Base-by-base conservation (phyloP, 2,888 invertebrate genomes). In the Sinotaia quadrata region DNA sequence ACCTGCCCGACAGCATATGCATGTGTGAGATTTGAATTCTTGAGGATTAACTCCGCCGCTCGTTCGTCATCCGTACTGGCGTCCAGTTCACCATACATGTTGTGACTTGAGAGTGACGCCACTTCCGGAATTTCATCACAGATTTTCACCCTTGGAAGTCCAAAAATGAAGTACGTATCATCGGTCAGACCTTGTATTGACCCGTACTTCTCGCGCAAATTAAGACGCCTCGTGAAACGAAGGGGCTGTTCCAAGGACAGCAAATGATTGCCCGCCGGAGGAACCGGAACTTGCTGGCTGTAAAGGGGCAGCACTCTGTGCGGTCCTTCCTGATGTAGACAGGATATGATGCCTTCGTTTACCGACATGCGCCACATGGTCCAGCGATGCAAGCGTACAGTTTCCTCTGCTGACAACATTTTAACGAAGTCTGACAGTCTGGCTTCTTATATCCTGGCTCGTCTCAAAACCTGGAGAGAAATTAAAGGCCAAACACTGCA, bases 81-180 rank as follows among this genome's bases (percentile, higher is more conserved):
- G 1, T n/a, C n/a, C n/a, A n/a, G n/a, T n/a, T 47, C 47, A 2
- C 54, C 65, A 33, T 65, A 44, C 41, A 65, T 34, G 56, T 56
- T 56, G 56, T 34, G 65, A 5, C 36, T 56, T 10, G 33, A 54
- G 7, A 56, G 41, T 7, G 56, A 41, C 29, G 65, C 54, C 33
- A 65, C 65, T 44, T 65, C 65, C 29, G 65, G 65, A 21, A 65
- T 44, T 44, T 56, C 41, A 3, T 65, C 56, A 33, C 44, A 36
- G 7, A 44, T 34, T 24, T 33, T 65, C 56, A 65, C 54, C 37
- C 65, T 37, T 15, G 65, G 65, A 2, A 65, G 65, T 7, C 65
- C 65, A 47, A 65, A 65, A 33, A 65, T 65, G 65, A 65, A 65
- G 65, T 65, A 65, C 15, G 65, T 44, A 37, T 65, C 65, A n/a